A percentile compares a stretch with the other conserved stretches of the same genome.
phyloP scores from a whole-genome alignment of 2,888 invertebrate genomes.

The Polymixis flavicincta region DNA sequence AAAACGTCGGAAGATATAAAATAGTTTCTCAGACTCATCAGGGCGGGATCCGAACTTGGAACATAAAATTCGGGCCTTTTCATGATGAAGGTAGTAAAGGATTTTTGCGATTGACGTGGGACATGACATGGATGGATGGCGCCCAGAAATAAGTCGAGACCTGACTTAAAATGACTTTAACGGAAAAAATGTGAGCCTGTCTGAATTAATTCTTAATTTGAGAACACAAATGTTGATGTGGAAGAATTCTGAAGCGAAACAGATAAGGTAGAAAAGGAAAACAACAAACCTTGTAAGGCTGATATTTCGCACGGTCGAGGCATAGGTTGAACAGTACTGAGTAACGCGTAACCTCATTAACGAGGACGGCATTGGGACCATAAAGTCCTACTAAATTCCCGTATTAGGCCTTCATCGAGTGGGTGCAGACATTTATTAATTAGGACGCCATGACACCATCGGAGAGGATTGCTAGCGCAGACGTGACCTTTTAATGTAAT shows the following conservation, averaged over 20 bases:
- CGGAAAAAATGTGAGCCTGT: constrained; percentile 2
- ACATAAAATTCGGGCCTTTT: constrained; percentile 46
- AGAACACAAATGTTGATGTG: neutral
- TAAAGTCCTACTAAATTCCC: constrained; percentile 75
- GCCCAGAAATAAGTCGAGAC: constrained; percentile 31
- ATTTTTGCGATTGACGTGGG: constrained; percentile 50
- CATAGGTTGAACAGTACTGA: constrained; percentile 46
- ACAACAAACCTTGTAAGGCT: constrained; percentile 15
- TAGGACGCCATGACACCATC: constrained; percentile 66
- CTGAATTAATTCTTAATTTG: constrained; percentile 12
- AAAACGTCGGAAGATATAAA: constrained; percentile 54
- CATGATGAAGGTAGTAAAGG: constrained; percentile 54
- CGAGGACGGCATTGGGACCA: constrained; percentile 69
- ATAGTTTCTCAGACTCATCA: constrained; percentile 59
- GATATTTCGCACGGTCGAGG: constrained; percentile 33
- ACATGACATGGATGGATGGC: constrained; percentile 47
- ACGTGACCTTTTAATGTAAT: constrained; percentile 58
- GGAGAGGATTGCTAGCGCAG: constrained; percentile 49
- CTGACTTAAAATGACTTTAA: constrained; percentile 7
- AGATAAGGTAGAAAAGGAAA: neutral
- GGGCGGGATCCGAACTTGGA: constrained; percentile 41
- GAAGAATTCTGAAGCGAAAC: neutral
- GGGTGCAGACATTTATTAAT: constrained; percentile 73
- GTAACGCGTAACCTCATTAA: constrained; percentile 75
- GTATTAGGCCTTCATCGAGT: constrained; percentile 69